phyloP scores from a whole-genome alignment of 2,797 vertebrate genomes.

The Karalla daura region DNA sequence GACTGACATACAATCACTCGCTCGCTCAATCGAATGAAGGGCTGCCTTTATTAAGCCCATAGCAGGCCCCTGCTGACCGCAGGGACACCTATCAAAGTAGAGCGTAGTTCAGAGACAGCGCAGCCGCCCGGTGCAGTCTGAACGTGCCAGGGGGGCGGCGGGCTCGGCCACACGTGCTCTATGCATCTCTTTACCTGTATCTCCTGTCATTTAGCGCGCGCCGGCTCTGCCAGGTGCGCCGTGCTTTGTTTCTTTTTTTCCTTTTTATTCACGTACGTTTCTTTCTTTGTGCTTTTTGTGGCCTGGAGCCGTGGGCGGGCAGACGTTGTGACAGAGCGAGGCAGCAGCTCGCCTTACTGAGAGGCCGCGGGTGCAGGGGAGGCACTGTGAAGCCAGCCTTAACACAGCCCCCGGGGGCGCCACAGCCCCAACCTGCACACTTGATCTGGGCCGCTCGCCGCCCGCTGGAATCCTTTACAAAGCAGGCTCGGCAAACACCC shows the following conservation, averaged over 20 bases:
- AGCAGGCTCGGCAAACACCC: constrained; percentile 32
- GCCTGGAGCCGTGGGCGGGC: constrained; percentile 29
- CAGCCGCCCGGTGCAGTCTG: constrained; percentile 39
- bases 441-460: constrained; percentile 27
- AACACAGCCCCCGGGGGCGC: constrained; percentile 63
- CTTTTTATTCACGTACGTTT: constrained; percentile 18
- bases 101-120: constrained; percentile 30
- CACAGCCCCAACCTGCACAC: constrained; percentile 39
- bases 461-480: constrained; percentile 35
- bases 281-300: constrained; percentile 19
- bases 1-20: constrained; percentile 69
- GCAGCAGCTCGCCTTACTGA: constrained; percentile 71
- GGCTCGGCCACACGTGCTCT: constrained; percentile 58
- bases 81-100: constrained; percentile 38
- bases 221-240: constrained; percentile 7
- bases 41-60: constrained; percentile 35
- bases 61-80: constrained; percentile 22
- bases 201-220: constrained; percentile 35
- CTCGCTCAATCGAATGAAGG: constrained; percentile 45
- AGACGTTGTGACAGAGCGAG: constrained; percentile 42
- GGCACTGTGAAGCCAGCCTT: constrained; percentile 68
- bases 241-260: constrained; percentile 21
- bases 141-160: constrained; percentile 46
- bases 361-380: constrained; percentile 57
- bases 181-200: constrained; percentile 65